These are phyloP conservation scores for Chymomyza amoena DNA, from an alignment of 2,888 invertebrate genomes.

Conservation along the genomic window DNA sequence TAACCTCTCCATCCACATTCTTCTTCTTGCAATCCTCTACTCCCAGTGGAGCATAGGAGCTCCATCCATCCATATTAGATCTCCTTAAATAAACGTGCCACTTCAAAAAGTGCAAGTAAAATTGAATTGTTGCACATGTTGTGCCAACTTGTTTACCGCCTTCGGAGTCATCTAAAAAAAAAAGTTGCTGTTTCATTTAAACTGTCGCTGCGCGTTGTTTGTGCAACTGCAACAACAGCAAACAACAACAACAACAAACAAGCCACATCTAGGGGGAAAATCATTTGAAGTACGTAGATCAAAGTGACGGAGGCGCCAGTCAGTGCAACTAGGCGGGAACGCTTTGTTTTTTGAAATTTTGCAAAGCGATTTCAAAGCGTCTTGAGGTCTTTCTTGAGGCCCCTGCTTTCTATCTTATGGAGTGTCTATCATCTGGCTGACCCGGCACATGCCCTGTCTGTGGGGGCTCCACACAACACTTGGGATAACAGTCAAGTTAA, in stretches of 20 bases:
- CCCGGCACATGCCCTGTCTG: slow-evolving; percentile 55
- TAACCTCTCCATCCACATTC: background rate
- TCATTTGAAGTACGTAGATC: slow-evolving; percentile 71
- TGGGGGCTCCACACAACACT: background rate
- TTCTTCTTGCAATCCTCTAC: no score
- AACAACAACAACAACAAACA: slow-evolving; percentile 35
- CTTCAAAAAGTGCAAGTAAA: slow-evolving; percentile 9
- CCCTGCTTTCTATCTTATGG: background rate
- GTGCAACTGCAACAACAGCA: slow-evolving; percentile 60
- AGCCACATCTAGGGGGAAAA: slow-evolving; percentile 37
- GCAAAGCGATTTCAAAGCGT: slow-evolving; percentile 35
- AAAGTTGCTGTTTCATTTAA: slow-evolving; percentile 69
- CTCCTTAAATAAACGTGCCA: background rate
- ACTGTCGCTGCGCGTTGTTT: slow-evolving; percentile 62
- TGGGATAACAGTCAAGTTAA: slow-evolving; percentile 21
- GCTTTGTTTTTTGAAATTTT: slow-evolving; percentile 24
- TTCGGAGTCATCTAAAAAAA: slow-evolving; percentile 40
- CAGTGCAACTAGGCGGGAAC: background rate
- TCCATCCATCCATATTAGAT: background rate
- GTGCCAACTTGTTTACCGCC: slow-evolving; percentile 55
- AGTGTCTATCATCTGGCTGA: slow-evolving; percentile 40
- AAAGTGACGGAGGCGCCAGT: slow-evolving; percentile 65
- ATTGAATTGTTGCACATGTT: slow-evolving; percentile 33
- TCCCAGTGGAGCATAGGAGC: no score
- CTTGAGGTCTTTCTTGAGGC: background rate